Evolutionary conservation across 2,797 vertebrate species (phyloP).

Genomic region (Intellagama lesueurii): DNA sequence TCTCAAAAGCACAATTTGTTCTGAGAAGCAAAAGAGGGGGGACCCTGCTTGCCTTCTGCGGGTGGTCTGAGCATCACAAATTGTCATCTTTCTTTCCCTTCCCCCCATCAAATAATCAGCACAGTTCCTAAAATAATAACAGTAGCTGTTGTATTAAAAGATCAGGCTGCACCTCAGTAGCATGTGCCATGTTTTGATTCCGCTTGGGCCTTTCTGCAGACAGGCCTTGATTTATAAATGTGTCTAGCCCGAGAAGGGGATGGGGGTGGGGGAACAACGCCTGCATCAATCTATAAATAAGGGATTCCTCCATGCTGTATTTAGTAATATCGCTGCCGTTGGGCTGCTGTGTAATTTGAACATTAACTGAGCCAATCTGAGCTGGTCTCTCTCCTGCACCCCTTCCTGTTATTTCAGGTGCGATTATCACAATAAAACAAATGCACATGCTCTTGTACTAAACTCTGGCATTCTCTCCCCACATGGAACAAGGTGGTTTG

Average conservation of each 20-base stretch:
- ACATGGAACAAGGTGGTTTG: background rate
- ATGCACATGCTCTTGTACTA: background rate
- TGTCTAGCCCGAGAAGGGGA: constrained; percentile 5
- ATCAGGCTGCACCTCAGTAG: background rate
- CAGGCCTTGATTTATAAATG: constrained; percentile 13
- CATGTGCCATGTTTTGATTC: constrained; percentile 13
- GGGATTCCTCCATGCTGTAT: constrained; percentile 12
- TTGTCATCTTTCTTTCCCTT: too few relatives aligned
- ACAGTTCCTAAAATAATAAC: constrained; percentile 16
- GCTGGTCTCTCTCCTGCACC: background rate
- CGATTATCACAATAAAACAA: background rate
- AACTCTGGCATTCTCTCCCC: background rate
- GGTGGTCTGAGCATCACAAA: background rate
- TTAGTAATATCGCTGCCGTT: constrained; percentile 23
- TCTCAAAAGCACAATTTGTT: background rate
- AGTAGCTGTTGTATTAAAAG: background rate
- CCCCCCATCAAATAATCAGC: background rate
- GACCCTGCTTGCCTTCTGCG: background rate
- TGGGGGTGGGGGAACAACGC: background rate
- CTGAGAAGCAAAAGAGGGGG: background rate
- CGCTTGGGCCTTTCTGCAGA: constrained; percentile 1
- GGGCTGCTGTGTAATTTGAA: constrained; percentile 30
- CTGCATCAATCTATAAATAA: constrained; percentile 44
- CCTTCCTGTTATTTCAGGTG: constrained; percentile 23
- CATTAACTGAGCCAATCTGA: background rate